Evolutionary conservation across 2,888 invertebrate genomes (phyloP).

Genomic region (Cantharis rufa): DNA sequence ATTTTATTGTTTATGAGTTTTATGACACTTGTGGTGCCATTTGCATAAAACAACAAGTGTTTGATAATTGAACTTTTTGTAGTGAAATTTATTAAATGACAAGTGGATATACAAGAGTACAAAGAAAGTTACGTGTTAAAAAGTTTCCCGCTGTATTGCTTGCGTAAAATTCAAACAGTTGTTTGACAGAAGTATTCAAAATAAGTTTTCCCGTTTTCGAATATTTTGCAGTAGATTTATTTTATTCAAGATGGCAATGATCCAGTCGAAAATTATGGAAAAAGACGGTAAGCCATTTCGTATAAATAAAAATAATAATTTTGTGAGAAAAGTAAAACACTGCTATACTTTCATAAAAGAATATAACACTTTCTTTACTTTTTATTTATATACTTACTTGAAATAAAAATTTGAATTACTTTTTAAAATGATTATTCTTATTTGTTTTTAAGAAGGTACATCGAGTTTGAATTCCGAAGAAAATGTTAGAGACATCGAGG

Average conservation of each 20-base stretch:
- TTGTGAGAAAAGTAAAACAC: background rate
- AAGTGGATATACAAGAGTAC: background rate
- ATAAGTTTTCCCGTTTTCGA: background rate
- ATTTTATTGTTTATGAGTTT: background rate
- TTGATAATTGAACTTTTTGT: background rate
- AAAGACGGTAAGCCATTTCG: background rate
- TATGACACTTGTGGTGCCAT: background rate
- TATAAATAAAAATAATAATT: background rate
- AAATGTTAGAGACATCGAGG: slow-evolving; percentile 50
- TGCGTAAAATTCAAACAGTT: background rate
- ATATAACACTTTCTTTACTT: background rate
- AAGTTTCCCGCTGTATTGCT: background rate
- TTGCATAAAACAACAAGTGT: background rate
- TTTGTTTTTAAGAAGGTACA: background rate
- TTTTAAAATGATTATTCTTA: background rate
- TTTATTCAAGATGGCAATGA: background rate
- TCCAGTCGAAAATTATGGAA: background rate
- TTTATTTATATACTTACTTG: background rate
- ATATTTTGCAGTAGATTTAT: background rate
- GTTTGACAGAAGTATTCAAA: background rate
- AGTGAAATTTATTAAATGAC: background rate
- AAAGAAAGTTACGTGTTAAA: background rate
- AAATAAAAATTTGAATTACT: background rate
- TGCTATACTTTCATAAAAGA: background rate
- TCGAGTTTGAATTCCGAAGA: slow-evolving; percentile 16